phyloP scores from a whole-genome alignment of 2,888 invertebrate genomes.

The Cheilosia pagana region DNA sequence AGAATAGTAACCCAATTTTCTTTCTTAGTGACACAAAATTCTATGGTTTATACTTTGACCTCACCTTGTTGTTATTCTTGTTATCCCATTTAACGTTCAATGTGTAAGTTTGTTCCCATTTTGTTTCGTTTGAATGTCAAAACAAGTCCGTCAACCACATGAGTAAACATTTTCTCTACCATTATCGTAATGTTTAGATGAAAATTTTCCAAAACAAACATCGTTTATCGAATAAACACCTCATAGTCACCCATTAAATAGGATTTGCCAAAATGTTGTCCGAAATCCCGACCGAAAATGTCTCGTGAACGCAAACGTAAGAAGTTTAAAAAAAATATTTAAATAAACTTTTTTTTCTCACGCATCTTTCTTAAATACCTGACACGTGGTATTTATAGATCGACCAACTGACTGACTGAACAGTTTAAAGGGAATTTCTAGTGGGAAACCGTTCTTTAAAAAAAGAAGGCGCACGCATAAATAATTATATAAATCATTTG shows the following conservation, averaged over 20 bases:
- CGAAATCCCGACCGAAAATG: not conserved
- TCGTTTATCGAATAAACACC: not conserved
- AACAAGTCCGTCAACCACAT: slow-evolving; percentile 12
- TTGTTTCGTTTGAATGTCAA: not conserved
- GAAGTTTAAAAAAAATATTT: not conserved
- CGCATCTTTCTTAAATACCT: slow-evolving; percentile 12
- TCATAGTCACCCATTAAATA: not conserved
- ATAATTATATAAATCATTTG: not conserved
- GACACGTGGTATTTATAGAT: slow-evolving; percentile 23
- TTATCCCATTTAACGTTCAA: not conserved
- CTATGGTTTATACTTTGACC: not conserved
- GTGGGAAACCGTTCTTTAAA: not conserved
- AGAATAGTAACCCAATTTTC: too few relatives aligned
- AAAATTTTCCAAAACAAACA: slow-evolving; percentile 12
- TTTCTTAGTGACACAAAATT: too few relatives aligned
- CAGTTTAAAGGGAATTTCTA: not conserved
- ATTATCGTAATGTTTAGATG: slow-evolving; percentile 18
- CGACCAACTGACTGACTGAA: not conserved
- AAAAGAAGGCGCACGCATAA: not conserved
- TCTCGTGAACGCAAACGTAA: not conserved
- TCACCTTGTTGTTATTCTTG: not conserved
- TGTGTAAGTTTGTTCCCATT: not conserved
- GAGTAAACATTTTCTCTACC: slow-evolving; percentile 3
- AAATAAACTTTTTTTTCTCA: not conserved
- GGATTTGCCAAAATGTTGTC: not conserved